A percentile compares a stretch with the other conserved stretches of the same genome.
phyloP scores from a whole-genome alignment of 2,113 vertebrate species.

The Upupa epops region DNA sequence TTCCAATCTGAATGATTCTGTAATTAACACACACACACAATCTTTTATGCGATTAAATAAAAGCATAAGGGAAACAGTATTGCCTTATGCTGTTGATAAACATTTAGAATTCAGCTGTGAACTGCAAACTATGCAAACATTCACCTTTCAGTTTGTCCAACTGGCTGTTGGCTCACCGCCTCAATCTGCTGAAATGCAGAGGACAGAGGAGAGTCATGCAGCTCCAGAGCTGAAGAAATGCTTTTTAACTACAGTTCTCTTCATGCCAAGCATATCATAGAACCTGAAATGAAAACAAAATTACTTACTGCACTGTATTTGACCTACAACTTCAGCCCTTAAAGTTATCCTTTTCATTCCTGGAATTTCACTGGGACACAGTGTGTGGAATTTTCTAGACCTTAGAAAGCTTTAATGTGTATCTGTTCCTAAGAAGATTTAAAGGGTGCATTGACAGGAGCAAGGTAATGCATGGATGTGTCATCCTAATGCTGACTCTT shows the following conservation, averaged over 20 bases:
- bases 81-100: not conserved
- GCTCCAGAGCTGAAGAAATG: not conserved
- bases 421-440: not conserved
- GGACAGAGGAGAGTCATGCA: not conserved
- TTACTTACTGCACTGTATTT: not conserved
- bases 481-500: not conserved
- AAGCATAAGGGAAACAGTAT: not conserved
- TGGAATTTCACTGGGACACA: not conserved
- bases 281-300: not conserved
- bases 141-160: not conserved
- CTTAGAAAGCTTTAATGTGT: not conserved
- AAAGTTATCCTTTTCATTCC: not conserved
- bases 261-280: not conserved
- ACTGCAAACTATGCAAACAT: not conserved
- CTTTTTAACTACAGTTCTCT: not conserved
- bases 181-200: not conserved
- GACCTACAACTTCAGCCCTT: not conserved
- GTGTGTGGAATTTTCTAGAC: not conserved
- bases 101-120: not conserved
- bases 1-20: too few species aligned
- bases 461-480: not conserved
- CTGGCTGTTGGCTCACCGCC: not conserved
- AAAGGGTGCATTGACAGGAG: not conserved
- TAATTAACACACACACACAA: too few species aligned
- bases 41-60: not conserved